Conservation (phyloP, 2,113 vertebrate genomes). For the Melanerpes formicivorus region DNA sequence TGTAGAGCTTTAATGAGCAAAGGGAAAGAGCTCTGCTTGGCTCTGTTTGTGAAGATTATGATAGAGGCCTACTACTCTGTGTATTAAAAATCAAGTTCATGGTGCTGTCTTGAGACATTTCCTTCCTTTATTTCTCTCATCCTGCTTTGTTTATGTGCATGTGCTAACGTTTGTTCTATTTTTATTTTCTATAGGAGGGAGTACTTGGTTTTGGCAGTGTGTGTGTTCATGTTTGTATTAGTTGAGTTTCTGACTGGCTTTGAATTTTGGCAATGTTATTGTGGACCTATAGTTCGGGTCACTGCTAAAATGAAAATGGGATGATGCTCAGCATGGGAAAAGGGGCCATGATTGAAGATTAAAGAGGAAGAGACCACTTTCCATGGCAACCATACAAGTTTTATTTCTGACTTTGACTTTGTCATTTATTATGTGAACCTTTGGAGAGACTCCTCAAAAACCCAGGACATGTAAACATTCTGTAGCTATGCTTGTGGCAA, state of each 20-base stretch:
- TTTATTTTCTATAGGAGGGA: neutral
- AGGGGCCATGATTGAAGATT: neutral
- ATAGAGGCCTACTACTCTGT: neutral
- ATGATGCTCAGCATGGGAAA: neutral
- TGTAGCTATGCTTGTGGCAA: neutral
- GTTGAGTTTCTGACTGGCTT: neutral
- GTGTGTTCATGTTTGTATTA: neutral
- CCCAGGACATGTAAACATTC: rapidly evolving
- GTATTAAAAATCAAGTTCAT: neutral
- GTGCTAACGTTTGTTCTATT: neutral
- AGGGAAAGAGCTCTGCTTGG: constrained; percentile 13
- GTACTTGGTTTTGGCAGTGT: neutral
- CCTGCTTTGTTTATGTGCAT: neutral
- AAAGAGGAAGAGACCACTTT: neutral
- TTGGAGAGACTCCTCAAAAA: neutral
- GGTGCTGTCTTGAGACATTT: neutral
- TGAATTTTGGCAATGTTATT: neutral
- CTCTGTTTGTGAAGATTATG: neutral
- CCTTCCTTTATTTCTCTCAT: neutral
- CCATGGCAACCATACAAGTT: neutral
- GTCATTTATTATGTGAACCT: neutral
- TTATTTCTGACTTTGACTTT: neutral
- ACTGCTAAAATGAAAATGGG: neutral
- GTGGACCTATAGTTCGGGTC: neutral
- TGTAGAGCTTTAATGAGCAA: constrained; percentile 41